Base-by-base conservation (phyloP, 1,140 invertebrate genomes). In the Atta colombica region DNA sequence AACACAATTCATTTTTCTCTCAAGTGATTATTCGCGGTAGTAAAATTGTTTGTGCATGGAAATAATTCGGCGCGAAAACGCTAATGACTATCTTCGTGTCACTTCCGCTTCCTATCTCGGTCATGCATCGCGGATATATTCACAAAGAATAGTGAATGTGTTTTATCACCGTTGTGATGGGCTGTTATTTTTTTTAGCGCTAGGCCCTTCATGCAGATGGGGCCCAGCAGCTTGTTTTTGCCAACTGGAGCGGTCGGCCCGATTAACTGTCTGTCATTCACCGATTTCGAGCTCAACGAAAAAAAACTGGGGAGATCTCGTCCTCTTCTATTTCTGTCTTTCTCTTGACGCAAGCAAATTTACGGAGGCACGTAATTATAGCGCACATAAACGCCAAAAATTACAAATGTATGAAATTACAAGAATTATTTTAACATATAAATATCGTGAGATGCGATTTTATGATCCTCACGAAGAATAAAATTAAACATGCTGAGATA, bases 251-350 rank as follows among this genome's bases (percentile, higher is more conserved):
- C 85, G 85, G 28, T 31, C 60, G 7, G 51, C 12, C 49, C 68
- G 85, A 87, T 87, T 84, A 87, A 84, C 86, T 74, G 68, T 35
- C 68, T 55, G 78, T 87, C 69, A 74, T 74, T 18, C 77, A 69
- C 18, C 77, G 66, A 87, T 84, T 74, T 80, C 60, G 18, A 45
- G 21, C 55, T 74, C 80, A 16, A n/a, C 25, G 25, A 35, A 35
- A 35, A 35, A 69, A 81, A 68, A 69, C n/a, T 39, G 4, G 7
- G 25, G 16, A 18, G 35, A 5, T 31, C 18, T 60, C 66, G 2
- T 31, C 7, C 31, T 39, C 12, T 14, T 61, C 28, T 65, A 18
- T 60, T 14, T 72, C 53, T 45, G 0, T 3, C 51, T 45, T 39
- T 84, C 25, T 60, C 25, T 75, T 16, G 6, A 72, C 25, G 14